Percentiles rank a stretch among this genome's conserved stretches.
Evolutionary conservation across 1,140 invertebrate species (phyloP).

Genomic region (Hylaeus volcanicus): DNA sequence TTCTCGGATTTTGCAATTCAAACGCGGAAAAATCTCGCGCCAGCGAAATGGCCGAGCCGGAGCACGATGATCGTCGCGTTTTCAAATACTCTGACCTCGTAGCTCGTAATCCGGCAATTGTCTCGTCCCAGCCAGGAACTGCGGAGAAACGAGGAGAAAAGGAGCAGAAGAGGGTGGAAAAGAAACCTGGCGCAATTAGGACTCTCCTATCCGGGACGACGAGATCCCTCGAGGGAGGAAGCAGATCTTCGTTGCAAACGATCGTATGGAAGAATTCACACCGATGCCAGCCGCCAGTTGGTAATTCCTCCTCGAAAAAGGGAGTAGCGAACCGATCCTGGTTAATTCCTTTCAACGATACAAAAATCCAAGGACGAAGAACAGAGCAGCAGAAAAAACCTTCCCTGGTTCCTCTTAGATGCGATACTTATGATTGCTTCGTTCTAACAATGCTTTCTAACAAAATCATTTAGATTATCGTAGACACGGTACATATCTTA

Average conservation of each 20-base stretch:
- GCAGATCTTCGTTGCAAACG: conserved; percentile 11
- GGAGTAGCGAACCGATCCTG: not conserved
- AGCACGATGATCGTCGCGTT: not conserved
- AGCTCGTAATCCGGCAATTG: conserved; percentile 14
- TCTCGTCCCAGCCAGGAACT: not conserved
- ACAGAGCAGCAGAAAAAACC: no score
- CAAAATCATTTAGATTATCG: no score
- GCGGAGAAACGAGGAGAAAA: not conserved
- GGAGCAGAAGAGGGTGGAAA: conserved; percentile 7
- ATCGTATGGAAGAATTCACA: conserved; percentile 30
- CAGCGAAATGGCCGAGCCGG: no score
- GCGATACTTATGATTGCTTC: no score
- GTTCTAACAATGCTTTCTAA: no score
- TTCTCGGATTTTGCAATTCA: no score
- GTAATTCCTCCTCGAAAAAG: conserved; percentile 14
- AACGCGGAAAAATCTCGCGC: no score
- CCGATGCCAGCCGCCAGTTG: not conserved
- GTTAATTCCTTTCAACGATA: conserved; percentile 1
- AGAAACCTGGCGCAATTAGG: conserved; percentile 42
- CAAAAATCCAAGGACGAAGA: not conserved
- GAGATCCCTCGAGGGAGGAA: conserved; percentile 9
- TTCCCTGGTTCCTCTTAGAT: not conserved
- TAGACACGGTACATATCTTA: no score
- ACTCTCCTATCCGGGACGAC: not conserved
- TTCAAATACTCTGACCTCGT: not conserved